Percentiles rank a stretch among this genome's conserved stretches.
These are phyloP conservation scores for Mionectes olivaceus DNA, from an alignment of 2,797 vertebrate species.

Conservation along the genomic window DNA sequence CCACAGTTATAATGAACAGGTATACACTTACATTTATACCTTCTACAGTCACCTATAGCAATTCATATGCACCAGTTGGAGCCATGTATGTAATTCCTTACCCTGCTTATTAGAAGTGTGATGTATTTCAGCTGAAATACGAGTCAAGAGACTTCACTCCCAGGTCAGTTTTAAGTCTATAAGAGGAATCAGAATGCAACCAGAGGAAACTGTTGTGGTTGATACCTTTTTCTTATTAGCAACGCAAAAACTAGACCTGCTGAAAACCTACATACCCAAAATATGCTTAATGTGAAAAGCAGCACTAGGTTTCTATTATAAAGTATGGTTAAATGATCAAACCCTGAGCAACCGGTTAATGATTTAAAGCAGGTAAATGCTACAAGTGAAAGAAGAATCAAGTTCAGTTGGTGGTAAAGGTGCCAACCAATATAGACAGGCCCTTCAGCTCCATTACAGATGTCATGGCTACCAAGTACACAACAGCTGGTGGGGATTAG, in stretches of 20 bases:
- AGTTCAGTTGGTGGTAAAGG: constrained; percentile 59
- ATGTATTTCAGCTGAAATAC: not conserved
- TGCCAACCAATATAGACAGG: constrained; percentile 49
- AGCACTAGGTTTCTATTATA: not conserved
- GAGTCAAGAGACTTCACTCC: not conserved
- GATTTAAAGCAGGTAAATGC: constrained; percentile 59
- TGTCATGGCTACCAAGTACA: constrained; percentile 68
- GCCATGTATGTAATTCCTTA: not conserved
- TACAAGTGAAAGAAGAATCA: constrained; percentile 33
- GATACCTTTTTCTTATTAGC: not conserved
- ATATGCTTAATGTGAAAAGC: not conserved
- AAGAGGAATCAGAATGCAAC: not conserved
- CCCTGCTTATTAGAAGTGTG: not conserved
- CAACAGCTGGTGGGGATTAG: constrained; percentile 73
- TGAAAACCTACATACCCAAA: not conserved
- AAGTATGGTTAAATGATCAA: constrained; percentile 34
- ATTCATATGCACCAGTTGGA: not conserved
- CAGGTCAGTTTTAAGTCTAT: not conserved
- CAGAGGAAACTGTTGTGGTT: not conserved
- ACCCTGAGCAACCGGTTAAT: constrained; percentile 47
- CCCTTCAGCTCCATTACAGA: constrained; percentile 64
- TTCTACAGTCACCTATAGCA: not conserved
- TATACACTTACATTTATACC: not conserved
- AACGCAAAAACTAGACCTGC: not conserved
- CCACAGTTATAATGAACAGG: not conserved